Evolutionary conservation across 2,888 invertebrate species (phyloP), one percentile per base, ranked within the genome.

Genomic region (Spilosoma lubricipeda): DNA sequence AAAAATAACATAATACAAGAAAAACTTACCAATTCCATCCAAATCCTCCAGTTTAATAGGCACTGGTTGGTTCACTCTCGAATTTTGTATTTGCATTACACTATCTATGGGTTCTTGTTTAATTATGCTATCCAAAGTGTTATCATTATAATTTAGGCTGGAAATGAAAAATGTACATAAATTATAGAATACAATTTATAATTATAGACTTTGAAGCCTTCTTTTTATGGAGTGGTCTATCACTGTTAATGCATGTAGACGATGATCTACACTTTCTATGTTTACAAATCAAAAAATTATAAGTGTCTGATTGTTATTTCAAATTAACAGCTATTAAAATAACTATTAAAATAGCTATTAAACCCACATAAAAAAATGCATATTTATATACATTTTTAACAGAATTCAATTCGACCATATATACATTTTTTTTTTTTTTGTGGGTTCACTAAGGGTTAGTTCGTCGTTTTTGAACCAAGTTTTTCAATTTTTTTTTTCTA

Each of bases 41-140:
- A 95, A 89, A 86, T 95, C 95, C 87, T 95, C 95, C 72, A 95
- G 85, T 82, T 95, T 95, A 73, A 95, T 95, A 65, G 95, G 95
- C 72, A 95, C 93, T 20, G 94, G 93, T 81, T 94, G 93, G 73
- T 88, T 84, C 48, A 90, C 81, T 78, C 89, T 90, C 70, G 88
- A 82, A 75, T 89, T 91, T 76, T 89, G 89, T 68, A 88, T 80
- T 56, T 89, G 80, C 71, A 85, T 81, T 39, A 80, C 67, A 67
- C 86, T 82, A 74, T 95, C 93, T 36, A 87, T 88, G 9, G 95
- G 93, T 86, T 96, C 93, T 90, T 94, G 89, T 88, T 93, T 90
- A 80, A 95, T 92, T 80, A 91, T 79, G 86, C 87, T 85, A 79
- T 95, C 88, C 76, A 93, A 78, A 74, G 92, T 90, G 59, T 88